Evolutionary conservation across 2,888 invertebrate genomes (phyloP).

Genomic region (Noctua comes): DNA sequence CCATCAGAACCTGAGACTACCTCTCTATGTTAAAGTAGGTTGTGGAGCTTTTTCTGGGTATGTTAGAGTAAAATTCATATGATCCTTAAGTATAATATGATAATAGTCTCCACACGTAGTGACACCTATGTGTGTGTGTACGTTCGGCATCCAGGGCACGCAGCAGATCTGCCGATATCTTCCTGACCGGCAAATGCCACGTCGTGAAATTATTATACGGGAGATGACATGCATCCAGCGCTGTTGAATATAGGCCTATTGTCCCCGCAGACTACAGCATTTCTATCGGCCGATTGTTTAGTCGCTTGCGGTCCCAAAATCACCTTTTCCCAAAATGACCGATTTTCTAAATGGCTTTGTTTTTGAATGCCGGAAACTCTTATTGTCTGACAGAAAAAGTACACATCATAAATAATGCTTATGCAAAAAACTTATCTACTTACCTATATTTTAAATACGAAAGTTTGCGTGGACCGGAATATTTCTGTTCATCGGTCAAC

Average conservation of each 20-base stretch:
- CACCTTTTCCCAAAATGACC: too few relatives aligned
- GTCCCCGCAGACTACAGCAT: background rate
- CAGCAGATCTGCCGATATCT: background rate
- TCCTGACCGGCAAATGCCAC: background rate
- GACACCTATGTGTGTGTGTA: background rate
- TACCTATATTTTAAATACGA: too few relatives aligned
- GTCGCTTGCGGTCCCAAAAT: background rate
- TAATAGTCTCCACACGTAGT: background rate
- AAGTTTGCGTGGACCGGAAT: too few relatives aligned
- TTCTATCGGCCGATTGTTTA: background rate
- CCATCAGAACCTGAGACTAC: background rate
- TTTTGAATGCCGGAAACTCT: too few relatives aligned
- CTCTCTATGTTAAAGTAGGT: conserved; percentile 17
- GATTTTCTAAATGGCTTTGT: too few relatives aligned
- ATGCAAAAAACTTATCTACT: too few relatives aligned
- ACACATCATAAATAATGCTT: too few relatives aligned
- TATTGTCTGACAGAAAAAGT: too few relatives aligned
- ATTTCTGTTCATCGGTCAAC: too few relatives aligned
- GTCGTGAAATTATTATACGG: background rate
- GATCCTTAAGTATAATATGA: background rate
- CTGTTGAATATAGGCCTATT: background rate
- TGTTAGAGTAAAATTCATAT: background rate
- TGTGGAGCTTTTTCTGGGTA: conserved; percentile 51
- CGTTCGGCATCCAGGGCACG: background rate
- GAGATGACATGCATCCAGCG: background rate